Base-by-base conservation (phyloP, 92 coral and sea anemone genomes). In the Epizoanthus fatuus region DNA sequence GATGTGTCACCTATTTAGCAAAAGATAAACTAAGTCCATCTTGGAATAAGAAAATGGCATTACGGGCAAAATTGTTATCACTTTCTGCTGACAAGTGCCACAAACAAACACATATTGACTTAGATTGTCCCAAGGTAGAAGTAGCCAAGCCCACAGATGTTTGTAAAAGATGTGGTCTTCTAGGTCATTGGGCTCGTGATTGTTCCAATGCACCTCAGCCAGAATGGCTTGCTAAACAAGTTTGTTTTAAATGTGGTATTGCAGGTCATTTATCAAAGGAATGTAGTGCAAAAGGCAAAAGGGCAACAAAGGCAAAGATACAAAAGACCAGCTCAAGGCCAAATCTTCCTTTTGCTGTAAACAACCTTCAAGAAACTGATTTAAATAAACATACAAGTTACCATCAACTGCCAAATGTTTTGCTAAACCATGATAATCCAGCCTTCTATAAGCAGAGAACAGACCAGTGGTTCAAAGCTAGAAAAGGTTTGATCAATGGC, bases 161-260 rank as follows among this genome's bases (percentile, higher is more conserved):
- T 45, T 81, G 77, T 81, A 29, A 38, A 8, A 39, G 63, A 10
- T 81, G 86, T 81, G 86, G 86, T 42, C 13, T 49, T 37, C 62
- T 81, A 8, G 86, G 86, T 4, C 86, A 81, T 44, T 81, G 76
- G 62, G 76, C 86, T 12, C 16, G 67, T 63, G 76, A 81, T 13
- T 81, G 86, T 66, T 49, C 60, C 3, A 4, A 81, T 20, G 75
- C 55, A 39, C 86, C 86, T 25, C 54, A 81, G 10, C 86, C 86
- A 14, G 20, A 81, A 66, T 81, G 86, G 86, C 70, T 81, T 63
- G 75, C 86, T 25, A 49, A 81, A 29, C 86, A 81, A 69, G 57
- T 40, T 44, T 81, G 79, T 49, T 66, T 67, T 19, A 81, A 68
- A 67, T 81, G 86, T 81, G 86, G 86, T 37, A 25, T 68, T 40